Base-by-base conservation (phyloP, 2,797 vertebrate genomes). In the Anguilla obscura region DNA sequence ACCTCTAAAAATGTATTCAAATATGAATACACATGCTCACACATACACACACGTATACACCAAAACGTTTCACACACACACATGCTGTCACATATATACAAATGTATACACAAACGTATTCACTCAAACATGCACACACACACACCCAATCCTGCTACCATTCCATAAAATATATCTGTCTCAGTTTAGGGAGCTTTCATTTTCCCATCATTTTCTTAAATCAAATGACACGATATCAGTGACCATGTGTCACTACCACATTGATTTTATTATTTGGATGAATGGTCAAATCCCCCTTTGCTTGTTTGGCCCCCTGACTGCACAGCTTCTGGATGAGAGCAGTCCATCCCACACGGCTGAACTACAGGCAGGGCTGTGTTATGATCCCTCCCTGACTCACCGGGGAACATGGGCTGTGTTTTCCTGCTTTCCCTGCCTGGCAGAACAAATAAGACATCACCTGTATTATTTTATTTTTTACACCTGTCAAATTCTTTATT, bases 91-190 rank as follows among this genome's bases (percentile, higher is more conserved):
- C 56, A 24, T 16, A 63, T 33, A 45, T 24, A 45, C 56, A 58
- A 48, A 56, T 45, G 24, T 24, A 56, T 50, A 33, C 84, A 86
- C 40, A 71, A 7, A 30, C 40, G 74, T 21, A 66, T 54, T 36
- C 85, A 50, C 87, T 85, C 88, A 86, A 87, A 93, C 93, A 94
- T 94, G 21, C 21, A 66, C n/a, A n/a, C 21, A 66, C 60, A 66
- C 21, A 24, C 21, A 66, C 21, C 6, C 60, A 80, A 50, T 14
- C 14, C 18, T 40, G 40, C 14, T 48, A 3, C 16, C 36, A 18
- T 50, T 45, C 40, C 40, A 80, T 48, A 50, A 80, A 48, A 80
- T 0, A 21, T 80, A 18, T 80, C 21, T 5, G 0, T 48, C 18
- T 8, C 21, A 9, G 14, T 48, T 48, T 24, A 48, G 3, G 18